Percentiles rank a stretch among this genome's conserved stretches.
Conservation (phyloP, 1,140 invertebrate species). For the Drosophila pandora region DNA sequence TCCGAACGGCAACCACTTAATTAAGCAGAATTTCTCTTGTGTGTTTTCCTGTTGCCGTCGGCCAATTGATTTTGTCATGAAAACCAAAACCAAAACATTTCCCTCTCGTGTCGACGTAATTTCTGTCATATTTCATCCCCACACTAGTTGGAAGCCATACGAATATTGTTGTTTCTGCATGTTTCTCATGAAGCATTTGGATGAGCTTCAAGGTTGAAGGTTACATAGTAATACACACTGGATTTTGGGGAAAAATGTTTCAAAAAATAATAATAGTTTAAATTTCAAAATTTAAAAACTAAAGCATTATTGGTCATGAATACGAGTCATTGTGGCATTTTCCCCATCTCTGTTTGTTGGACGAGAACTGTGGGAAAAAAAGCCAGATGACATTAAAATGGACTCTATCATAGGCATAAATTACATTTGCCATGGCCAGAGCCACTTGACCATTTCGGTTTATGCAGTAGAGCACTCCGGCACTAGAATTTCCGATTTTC, state of each 20-base stretch:
- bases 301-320: conserved; percentile 16
- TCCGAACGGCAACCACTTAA: conserved; percentile 42
- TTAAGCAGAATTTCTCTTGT: conserved; percentile 37
- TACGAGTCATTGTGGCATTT: conserved; percentile 14
- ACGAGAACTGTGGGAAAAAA: conserved; percentile 26
- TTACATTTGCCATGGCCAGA: conserved; percentile 43
- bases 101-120: conserved; percentile 18
- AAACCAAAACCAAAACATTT: conserved; percentile 40
- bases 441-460: conserved; percentile 22
- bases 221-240: not conserved
- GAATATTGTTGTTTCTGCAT: conserved; percentile 12
- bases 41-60: conserved; percentile 10
- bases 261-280: not conserved
- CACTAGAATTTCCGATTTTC: conserved; percentile 66
- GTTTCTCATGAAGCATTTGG: not conserved
- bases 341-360: not conserved
- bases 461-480: conserved; percentile 26
- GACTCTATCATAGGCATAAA: conserved; percentile 62
- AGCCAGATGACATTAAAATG: conserved; percentile 28
- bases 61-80: conserved; percentile 61
- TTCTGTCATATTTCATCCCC: conserved; percentile 37
- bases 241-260: not conserved
- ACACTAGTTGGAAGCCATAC: conserved; percentile 27
- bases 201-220: not conserved
- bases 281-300: not conserved